phyloP scores from a whole-genome alignment of 2,797 vertebrate genomes.

The Ammospiza maritima region DNA sequence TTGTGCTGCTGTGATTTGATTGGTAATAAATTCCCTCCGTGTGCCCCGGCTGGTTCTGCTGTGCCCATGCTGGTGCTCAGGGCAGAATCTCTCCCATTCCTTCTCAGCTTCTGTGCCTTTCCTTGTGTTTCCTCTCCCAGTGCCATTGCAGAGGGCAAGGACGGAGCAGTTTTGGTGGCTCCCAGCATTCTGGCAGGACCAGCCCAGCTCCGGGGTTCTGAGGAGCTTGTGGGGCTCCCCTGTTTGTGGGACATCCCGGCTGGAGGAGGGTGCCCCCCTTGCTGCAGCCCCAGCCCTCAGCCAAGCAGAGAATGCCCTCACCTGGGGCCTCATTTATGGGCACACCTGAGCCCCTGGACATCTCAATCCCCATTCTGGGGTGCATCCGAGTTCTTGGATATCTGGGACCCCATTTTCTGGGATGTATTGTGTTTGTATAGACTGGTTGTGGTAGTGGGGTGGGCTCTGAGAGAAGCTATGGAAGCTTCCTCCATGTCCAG shows the following conservation, averaged over 20 bases:
- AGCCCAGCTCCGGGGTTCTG: not conserved
- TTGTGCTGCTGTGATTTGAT: not conserved
- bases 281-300: not conserved
- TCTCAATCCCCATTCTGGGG: not conserved
- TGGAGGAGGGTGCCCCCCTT: not conserved
- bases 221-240: not conserved
- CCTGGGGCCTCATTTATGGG: not conserved
- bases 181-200: not conserved
- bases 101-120: not conserved
- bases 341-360: not conserved
- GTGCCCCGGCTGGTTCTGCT: not conserved
- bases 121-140: not conserved
- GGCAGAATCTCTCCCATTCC: not conserved
- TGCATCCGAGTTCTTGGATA: not conserved
- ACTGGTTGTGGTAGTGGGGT: too few relatives aligned
- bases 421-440: too few relatives aligned
- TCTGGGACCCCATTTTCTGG: not conserved
- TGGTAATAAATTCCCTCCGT: not conserved
- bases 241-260: too few relatives aligned
- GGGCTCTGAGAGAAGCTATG: not conserved
- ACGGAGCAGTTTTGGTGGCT: not conserved
- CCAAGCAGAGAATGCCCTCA: not conserved
- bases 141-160: not conserved
- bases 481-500: not conserved
- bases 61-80: accelerated